Percentiles rank a stretch among this genome's conserved stretches.
phyloP scores from a whole-genome alignment of 2,888 invertebrate species.

The Alloplasta piceator region DNA sequence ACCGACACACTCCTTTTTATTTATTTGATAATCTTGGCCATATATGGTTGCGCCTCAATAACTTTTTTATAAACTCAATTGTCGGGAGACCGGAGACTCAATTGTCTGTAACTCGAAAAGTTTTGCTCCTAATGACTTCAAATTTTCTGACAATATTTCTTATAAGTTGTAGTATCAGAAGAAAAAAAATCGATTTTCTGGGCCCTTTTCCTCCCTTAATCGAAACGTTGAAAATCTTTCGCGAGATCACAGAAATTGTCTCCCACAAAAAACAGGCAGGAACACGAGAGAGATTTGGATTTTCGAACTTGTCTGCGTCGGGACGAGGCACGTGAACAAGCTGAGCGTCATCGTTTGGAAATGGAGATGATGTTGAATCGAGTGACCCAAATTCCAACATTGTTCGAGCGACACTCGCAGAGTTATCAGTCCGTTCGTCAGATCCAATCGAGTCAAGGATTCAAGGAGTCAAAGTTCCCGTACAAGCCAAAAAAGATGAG shows the following conservation, averaged over 20 bases:
- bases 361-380: constrained; percentile 90
- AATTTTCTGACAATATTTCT: too few relatives aligned
- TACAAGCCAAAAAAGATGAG: constrained; percentile 69
- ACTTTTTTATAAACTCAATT: too few relatives aligned
- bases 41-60: too few relatives aligned
- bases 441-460: constrained; percentile 64
- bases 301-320: constrained; percentile 87
- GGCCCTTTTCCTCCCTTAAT: too few relatives aligned
- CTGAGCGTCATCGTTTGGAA: constrained; percentile 88
- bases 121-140: too few relatives aligned
- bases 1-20: too few relatives aligned
- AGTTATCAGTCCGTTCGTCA: constrained; percentile 70
- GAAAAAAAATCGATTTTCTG: too few relatives aligned
- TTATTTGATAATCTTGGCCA: too few relatives aligned
- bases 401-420: constrained; percentile 89
- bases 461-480: constrained; percentile 21
- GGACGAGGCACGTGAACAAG: constrained; percentile 88
- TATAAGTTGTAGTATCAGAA: too few relatives aligned
- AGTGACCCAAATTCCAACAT: constrained; percentile 88
- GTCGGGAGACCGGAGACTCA: too few relatives aligned
- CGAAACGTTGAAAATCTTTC: neutral
- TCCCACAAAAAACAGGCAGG: constrained; percentile 73
- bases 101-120: too few relatives aligned
- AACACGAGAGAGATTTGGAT: constrained; percentile 88
- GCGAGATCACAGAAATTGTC: neutral